Evolutionary conservation across 1,140 invertebrate genomes (phyloP), one percentile per base, ranked within the genome.

Genomic region (Trichonephila inaurata): DNA sequence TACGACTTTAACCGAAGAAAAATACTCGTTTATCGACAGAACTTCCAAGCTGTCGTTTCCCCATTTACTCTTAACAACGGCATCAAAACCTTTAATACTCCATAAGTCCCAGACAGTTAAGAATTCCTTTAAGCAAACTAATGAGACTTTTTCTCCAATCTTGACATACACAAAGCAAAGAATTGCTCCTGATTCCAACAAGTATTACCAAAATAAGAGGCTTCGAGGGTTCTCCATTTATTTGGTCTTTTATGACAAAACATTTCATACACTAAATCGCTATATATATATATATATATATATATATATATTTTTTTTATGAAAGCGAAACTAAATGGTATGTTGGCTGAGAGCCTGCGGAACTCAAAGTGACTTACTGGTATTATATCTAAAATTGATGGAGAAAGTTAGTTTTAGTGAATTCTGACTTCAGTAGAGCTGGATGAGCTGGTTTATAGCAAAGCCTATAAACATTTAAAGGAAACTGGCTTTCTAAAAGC

Each of bases 321-420:
- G 18, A 19, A 77, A 19, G 72, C 10, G 28, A 77, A 77, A 77
- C 72, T 33, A 77, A 77, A 77, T 33, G 28, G 72, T 69, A 69
- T 69, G n/a, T 12, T 6, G 66, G n/a, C 8, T 69, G 66, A 69
- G 8, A 69, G n/a, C 66, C 66, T 7, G 10, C 60, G 24, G 60
- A 77, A 82, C 19, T 40, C 44, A 28, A 82, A 91, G 24, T 82
- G 72, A 91, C 44, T 91, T 82, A 33, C 44, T 24, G 89, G 51
- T 91, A 91, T 91, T 64, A 82, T 91, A 82, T 77, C 69, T 61
- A 51, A 91, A 91, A 91, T 72, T 91, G 72, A 91, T 91, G 89
- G 72, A 51, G 69, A 82, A 82, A 91, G 89, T 91, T 91, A 61
- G 51, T 91, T 91, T 91, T n/a, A 91, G 89, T 58, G 51, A 66